A percentile compares a stretch with the other conserved stretches of the same genome.
Conservation (phyloP, 30 jellyfish, hydroid and myxozoan genomes). For the Morbakka virulenta region DNA sequence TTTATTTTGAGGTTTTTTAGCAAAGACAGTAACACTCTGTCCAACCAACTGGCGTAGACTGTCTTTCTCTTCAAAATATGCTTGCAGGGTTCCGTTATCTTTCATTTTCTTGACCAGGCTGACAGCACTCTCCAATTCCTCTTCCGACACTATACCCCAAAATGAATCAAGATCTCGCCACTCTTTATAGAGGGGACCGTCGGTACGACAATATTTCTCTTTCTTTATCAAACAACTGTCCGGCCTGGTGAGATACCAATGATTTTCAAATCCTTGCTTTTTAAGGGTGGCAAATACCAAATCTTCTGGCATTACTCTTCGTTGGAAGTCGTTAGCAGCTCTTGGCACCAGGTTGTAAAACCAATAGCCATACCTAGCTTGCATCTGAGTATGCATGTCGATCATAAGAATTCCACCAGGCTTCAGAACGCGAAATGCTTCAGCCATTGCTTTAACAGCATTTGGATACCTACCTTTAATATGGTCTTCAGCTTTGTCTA, state of each 20-base stretch:
- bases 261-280: slow-evolving; percentile 7
- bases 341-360: slow-evolving; percentile 42
- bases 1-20: slow-evolving; percentile 6
- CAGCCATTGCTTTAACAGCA: slow-evolving; percentile 21
- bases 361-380: slow-evolving; percentile 51
- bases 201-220: slow-evolving; percentile 38
- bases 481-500: slow-evolving; percentile 40
- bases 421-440: slow-evolving; percentile 59
- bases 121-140: slow-evolving; percentile 40
- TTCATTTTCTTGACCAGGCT: slow-evolving; percentile 36
- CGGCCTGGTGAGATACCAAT: slow-evolving; percentile 33
- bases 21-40: slow-evolving; percentile 47
- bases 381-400: slow-evolving; percentile 49
- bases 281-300: slow-evolving; percentile 26
- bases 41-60: slow-evolving; percentile 39
- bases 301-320: slow-evolving; percentile 40
- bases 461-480: slow-evolving; percentile 31
- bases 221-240: slow-evolving; percentile 36
- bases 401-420: slow-evolving; percentile 74
- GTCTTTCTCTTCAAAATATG: slow-evolving; percentile 32
- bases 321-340: slow-evolving; percentile 39
- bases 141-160: slow-evolving; percentile 49
- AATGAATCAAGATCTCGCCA: slow-evolving; percentile 55
- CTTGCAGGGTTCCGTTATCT: slow-evolving; percentile 21
- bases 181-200: slow-evolving; percentile 45